phyloP scores from a whole-genome alignment of 2,888 invertebrate genomes.

The Drosophila pseudotakahashii region DNA sequence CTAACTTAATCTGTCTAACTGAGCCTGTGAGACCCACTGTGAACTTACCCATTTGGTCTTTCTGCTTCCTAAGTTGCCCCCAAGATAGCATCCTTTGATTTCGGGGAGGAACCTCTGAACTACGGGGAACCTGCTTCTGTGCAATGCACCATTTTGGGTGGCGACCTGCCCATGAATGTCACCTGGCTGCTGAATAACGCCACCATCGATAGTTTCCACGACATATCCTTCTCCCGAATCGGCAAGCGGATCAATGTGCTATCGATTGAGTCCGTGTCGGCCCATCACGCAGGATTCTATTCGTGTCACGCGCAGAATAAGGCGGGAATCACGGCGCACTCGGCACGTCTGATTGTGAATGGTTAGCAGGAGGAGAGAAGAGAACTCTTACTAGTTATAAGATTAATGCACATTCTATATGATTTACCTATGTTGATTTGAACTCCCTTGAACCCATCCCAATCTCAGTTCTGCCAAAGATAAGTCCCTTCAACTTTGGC shows the following conservation, averaged over 20 bases:
- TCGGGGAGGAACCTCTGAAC: slow-evolving; percentile 87
- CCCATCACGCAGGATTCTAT: slow-evolving; percentile 88
- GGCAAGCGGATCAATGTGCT: slow-evolving; percentile 88
- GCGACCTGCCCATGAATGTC: slow-evolving; percentile 88
- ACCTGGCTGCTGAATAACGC: slow-evolving; percentile 86
- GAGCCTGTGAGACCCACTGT: slow-evolving; percentile 16
- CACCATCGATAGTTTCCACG: slow-evolving; percentile 82
- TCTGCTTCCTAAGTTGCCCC: slow-evolving; percentile 84
- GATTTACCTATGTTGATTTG: slow-evolving; percentile 12
- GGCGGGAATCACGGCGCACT: slow-evolving; percentile 86
- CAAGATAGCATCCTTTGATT: slow-evolving; percentile 86
- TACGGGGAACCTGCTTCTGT: slow-evolving; percentile 87
- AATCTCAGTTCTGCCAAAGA: slow-evolving; percentile 83
- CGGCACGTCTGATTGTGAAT: slow-evolving; percentile 87
- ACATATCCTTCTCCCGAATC: slow-evolving; percentile 86
- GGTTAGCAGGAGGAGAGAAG: slow-evolving; percentile 79
- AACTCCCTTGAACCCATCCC: neutral
- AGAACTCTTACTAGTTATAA: neutral
- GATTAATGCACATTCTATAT: neutral
- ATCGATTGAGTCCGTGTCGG: slow-evolving; percentile 86
- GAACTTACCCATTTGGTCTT: slow-evolving; percentile 3
- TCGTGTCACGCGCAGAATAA: slow-evolving; percentile 89
- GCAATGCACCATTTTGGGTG: slow-evolving; percentile 87
- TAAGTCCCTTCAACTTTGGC: slow-evolving; percentile 90
- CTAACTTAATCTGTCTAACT: slow-evolving; percentile 22